Evolutionary conservation across 2,113 vertebrate species (phyloP).

Genomic region (Meriones unguiculatus): DNA sequence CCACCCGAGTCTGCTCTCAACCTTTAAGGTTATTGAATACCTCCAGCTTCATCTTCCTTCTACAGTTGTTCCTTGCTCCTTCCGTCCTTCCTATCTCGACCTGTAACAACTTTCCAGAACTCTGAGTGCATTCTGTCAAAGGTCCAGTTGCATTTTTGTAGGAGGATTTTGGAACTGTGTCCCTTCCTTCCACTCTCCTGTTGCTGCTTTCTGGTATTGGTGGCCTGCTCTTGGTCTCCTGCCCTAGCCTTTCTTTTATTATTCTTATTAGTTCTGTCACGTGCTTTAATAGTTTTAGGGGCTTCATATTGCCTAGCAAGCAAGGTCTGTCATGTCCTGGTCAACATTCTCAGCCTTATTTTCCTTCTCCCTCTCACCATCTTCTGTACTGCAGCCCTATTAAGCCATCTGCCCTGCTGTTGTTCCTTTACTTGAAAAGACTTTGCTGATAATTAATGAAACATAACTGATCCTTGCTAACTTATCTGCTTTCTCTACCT

Average conservation of each 20-base stretch:
- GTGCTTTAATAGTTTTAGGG: not conserved
- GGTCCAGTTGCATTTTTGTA: not conserved
- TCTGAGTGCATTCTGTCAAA: not conserved
- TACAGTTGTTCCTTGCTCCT: not conserved
- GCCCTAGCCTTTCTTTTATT: not conserved
- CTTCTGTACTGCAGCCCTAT: not conserved
- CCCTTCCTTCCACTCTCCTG: not conserved
- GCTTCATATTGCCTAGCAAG: not conserved
- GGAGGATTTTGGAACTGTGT: not conserved
- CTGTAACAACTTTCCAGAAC: not conserved
- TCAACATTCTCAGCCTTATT: not conserved
- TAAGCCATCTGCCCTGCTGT: not conserved
- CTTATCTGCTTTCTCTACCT: not conserved
- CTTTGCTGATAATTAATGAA: not conserved
- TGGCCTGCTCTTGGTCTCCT: no score
- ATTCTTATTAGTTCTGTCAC: not conserved
- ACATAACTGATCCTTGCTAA: not conserved
- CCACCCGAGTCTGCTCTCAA: not conserved
- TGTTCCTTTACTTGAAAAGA: slow-evolving; percentile 1
- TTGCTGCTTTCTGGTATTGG: not conserved
- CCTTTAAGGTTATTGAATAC: not conserved
- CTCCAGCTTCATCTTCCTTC: not conserved
- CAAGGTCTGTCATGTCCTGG: not conserved
- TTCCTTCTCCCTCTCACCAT: not conserved
- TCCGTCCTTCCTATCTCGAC: not conserved